Base-by-base conservation (phyloP, 2,888 invertebrate species). In the Bombyx huttoni region DNA sequence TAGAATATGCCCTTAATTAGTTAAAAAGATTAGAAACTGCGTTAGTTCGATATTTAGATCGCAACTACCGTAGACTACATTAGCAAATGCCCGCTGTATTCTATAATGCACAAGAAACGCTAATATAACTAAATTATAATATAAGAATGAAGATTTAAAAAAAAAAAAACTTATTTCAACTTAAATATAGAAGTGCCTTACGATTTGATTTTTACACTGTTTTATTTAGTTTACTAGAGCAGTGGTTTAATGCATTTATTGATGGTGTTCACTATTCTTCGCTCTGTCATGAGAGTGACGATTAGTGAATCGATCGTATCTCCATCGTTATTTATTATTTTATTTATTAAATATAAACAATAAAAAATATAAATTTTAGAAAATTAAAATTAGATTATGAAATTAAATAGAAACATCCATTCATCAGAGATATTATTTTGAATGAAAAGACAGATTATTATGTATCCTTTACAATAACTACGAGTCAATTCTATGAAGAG, bases 101-200 rank as follows among this genome's bases (percentile, higher is more conserved):
- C 67, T 61, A 62, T 67, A 64, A 64, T 63, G 69, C 78, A 75
- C 68, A 66, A 71, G 24, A 71, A 69, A 74, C 62, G 61, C 63
- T 76, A 75, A 70, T 60, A 63, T 69, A 72, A 73, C 68, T 68
- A 69, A 67, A 64, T 67, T 60, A 55, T 77, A 75, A 76, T 60
- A 55, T 77, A 75, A 76, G 71, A 73, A 67, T 73, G 66, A 70
- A 61, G 65, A 73, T 60, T 72, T 65, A 65, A 70, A 74, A 75
- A 24, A 40, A 40, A 40, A 40, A 40, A 10, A 74, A 69, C 68
- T 81, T 62, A 66, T 73, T 81, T 81, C 78, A 79, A 81, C 73
- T 79, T 74, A 70, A 76, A 85, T 78, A 85, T 84, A 86, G 83
- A 87, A 87, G 88, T 88, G 88, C 88, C 88, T 88, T 88, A 88